These are phyloP conservation scores for Apotomis capreana DNA, from an alignment of 2,888 invertebrate species.

Conservation along the genomic window DNA sequence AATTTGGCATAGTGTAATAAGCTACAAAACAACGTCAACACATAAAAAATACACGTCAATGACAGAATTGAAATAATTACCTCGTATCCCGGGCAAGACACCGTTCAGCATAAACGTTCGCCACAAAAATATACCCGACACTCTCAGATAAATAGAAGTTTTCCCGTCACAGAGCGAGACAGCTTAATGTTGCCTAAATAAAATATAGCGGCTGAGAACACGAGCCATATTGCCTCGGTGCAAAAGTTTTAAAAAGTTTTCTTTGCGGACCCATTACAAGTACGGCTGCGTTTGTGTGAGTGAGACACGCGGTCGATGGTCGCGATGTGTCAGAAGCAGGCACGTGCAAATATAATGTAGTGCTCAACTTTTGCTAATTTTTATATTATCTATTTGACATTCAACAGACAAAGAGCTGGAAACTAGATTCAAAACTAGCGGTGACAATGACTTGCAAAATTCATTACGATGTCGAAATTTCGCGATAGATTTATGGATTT, in stretches of 20 bases:
- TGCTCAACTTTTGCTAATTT: conserved; percentile 24
- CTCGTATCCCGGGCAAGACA: conserved; percentile 82
- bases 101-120: conserved; percentile 57
- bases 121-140: conserved; percentile 63
- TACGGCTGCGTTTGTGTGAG: conserved; percentile 64
- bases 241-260: conserved; percentile 85
- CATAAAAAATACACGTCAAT: conserved; percentile 82
- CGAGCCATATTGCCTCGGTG: conserved; percentile 84
- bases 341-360: conserved; percentile 22
- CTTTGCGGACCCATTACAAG: conserved; percentile 84
- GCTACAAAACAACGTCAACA: conserved; percentile 64
- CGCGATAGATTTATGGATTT: neutral
- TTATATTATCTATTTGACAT: conserved; percentile 21
- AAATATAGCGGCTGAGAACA: conserved; percentile 82
- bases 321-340: conserved; percentile 46
- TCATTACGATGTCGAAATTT: neutral
- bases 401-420: conserved; percentile 6
- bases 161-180: conserved; percentile 64
- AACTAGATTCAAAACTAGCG: conserved; percentile 4
- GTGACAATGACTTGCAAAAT: neutral
- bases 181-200: conserved; percentile 78
- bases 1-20: conserved; percentile 15
- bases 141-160: conserved; percentile 53
- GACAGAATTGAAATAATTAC: conserved; percentile 84
- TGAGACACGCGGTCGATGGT: conserved; percentile 76